These are phyloP conservation scores for Ennomos erosarius DNA, from an alignment of 2,888 invertebrate species.

Conservation along the genomic window DNA sequence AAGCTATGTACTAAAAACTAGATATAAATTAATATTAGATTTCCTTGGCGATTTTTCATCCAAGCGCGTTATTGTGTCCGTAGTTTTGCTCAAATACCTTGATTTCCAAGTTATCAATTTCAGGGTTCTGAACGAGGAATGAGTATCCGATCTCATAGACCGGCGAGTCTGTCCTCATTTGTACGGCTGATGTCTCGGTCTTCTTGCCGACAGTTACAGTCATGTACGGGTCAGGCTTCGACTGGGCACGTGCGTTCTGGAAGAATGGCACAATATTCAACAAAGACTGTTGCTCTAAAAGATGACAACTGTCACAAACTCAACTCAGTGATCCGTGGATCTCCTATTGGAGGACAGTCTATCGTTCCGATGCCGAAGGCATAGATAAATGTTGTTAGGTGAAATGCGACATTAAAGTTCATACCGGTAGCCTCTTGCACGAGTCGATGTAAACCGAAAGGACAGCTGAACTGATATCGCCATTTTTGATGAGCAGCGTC, in stretches of 20 bases:
- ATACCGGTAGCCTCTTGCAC: slow-evolving; percentile 95
- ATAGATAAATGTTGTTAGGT: too few species aligned
- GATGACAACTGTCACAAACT: too few species aligned
- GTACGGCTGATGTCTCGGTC: slow-evolving; percentile 89
- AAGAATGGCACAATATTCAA: background rate
- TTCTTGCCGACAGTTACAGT: slow-evolving; percentile 92
- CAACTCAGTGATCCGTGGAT: too few species aligned
- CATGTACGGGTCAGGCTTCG: slow-evolving; percentile 94
- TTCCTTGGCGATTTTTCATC: too few species aligned
- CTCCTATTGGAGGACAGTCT: too few species aligned
- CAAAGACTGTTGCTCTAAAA: too few species aligned
- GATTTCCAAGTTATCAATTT: slow-evolving; percentile 93
- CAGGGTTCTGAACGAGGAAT: slow-evolving; percentile 96
- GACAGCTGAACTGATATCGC: slow-evolving; percentile 90
- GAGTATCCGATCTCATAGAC: slow-evolving; percentile 98
- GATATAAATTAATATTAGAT: too few species aligned
- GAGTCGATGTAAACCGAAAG: slow-evolving; percentile 96
- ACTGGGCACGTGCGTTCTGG: slow-evolving; percentile 88
- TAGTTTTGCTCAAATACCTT: slow-evolving; percentile 82
- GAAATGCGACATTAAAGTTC: slow-evolving; percentile 43
- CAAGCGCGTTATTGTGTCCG: too few species aligned
- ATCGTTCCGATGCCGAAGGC: too few species aligned
- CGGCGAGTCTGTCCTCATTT: slow-evolving; percentile 94
- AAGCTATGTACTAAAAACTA: too few species aligned
- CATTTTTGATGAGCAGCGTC: slow-evolving; percentile 90